Evolutionary conservation across 2,797 vertebrate genomes (phyloP).

Genomic region (Anguilla pacifica): DNA sequence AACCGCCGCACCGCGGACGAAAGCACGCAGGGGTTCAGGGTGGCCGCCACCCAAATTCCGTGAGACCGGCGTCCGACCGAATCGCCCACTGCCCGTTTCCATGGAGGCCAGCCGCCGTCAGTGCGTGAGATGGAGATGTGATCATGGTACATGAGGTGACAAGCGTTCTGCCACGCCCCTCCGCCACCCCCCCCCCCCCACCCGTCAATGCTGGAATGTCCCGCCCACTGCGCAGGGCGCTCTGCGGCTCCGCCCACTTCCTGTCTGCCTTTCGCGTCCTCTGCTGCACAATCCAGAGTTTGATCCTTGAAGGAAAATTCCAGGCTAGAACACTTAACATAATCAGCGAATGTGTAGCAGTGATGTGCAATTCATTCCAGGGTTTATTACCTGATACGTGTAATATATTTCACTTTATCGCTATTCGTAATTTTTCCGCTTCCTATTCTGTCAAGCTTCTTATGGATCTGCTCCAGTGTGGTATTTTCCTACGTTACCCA

Average conservation of each 20-base stretch:
- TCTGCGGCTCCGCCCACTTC: not conserved
- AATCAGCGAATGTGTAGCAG: too few species aligned
- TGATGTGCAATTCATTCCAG: too few species aligned
- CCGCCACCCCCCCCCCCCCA: not conserved
- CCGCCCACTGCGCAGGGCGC: not conserved
- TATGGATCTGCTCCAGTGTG: too few species aligned
- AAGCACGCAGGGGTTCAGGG: not conserved
- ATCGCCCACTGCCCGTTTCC: not conserved
- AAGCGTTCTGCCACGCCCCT: not conserved
- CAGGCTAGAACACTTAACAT: too few species aligned
- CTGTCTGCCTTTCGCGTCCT: not conserved
- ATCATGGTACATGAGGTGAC: slow-evolving; percentile 22
- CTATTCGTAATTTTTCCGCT: too few species aligned
- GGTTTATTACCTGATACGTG: too few species aligned
- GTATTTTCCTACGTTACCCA: too few species aligned
- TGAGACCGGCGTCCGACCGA: not conserved
- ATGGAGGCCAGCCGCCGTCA: slow-evolving; percentile 8
- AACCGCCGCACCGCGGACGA: not conserved
- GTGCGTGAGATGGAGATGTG: slow-evolving; percentile 17
- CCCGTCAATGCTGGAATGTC: not conserved
- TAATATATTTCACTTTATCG: too few species aligned
- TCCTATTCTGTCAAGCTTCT: too few species aligned
- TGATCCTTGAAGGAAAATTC: not conserved
- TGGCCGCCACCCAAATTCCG: not conserved
- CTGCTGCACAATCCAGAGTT: not conserved